Evolutionary conservation across 2,797 vertebrate genomes (phyloP).

Genomic region (Nasua narica): DNA sequence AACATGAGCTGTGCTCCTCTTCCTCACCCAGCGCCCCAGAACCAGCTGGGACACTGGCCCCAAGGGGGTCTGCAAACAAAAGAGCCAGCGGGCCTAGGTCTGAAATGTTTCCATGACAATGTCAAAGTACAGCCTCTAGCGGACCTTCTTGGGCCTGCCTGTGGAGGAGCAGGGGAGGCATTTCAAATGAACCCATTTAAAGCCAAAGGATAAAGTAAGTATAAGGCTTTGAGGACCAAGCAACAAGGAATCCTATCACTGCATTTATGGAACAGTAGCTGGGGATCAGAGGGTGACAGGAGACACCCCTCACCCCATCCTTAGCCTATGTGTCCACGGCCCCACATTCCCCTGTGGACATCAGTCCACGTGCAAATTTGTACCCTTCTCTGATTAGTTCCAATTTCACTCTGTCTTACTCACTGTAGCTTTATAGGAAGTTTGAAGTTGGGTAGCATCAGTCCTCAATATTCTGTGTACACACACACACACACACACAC

Average conservation of each 20-base stretch:
- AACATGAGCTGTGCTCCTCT: constrained; percentile 46
- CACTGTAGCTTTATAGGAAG: neutral
- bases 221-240: constrained; percentile 73
- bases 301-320: constrained; percentile 24
- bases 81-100: constrained; percentile 74
- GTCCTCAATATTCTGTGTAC: neutral
- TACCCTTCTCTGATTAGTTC: neutral
- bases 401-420: neutral
- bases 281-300: constrained; percentile 2
- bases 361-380: neutral
- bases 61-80: constrained; percentile 72
- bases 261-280: constrained; percentile 65
- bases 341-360: neutral
- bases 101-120: constrained; percentile 39
- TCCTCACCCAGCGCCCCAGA: constrained; percentile 54
- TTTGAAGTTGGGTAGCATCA: neutral
- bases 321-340: constrained; percentile 29
- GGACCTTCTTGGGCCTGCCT: constrained; percentile 59
- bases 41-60: constrained; percentile 43
- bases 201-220: constrained; percentile 49
- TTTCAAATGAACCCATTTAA: constrained; percentile 54
- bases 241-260: constrained; percentile 67
- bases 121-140: constrained; percentile 46
- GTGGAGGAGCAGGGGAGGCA: constrained; percentile 48
- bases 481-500: neutral